Evolutionary conservation across 2,888 invertebrate genomes (phyloP).

Genomic region (Ptilodon capucinus): DNA sequence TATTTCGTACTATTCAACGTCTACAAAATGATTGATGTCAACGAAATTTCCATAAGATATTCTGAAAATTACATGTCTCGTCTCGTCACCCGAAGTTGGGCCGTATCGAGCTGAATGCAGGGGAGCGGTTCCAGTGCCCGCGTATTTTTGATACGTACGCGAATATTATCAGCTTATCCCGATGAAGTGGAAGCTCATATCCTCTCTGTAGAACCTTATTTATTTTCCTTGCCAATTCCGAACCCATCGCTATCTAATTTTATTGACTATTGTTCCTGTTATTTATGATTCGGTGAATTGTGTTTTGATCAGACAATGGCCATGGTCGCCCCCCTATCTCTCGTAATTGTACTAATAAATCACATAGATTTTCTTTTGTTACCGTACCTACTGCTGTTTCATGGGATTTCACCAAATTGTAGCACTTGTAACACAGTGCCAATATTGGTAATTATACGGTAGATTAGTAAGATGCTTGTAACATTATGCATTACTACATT

Average conservation of each 20-base stretch:
- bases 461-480: too few relatives aligned
- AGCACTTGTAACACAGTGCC: conserved; percentile 6
- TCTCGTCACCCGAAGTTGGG: conserved; percentile 6
- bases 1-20: too few relatives aligned
- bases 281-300: conserved; percentile 75
- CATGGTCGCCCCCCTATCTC: conserved; percentile 58
- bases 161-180: conserved; percentile 50
- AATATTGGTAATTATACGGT: background rate
- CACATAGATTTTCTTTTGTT: conserved; percentile 67
- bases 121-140: conserved; percentile 10
- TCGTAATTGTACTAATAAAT: conserved; percentile 72
- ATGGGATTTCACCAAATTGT: conserved; percentile 25
- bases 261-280: conserved; percentile 76
- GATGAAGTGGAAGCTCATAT: conserved; percentile 50
- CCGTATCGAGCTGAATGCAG: conserved; percentile 5
- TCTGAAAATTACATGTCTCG: conserved; percentile 23
- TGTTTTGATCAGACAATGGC: conserved; percentile 73
- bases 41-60: conserved; percentile 19
- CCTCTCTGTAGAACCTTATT: conserved; percentile 52
- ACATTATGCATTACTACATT: too few relatives aligned
- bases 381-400: conserved; percentile 38
- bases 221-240: conserved; percentile 62
- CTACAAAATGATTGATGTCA: background rate
- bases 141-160: conserved; percentile 31
- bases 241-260: conserved; percentile 68